Conservation (phyloP, 1,140 invertebrate genomes). For the Elymnias hypermnestra region DNA sequence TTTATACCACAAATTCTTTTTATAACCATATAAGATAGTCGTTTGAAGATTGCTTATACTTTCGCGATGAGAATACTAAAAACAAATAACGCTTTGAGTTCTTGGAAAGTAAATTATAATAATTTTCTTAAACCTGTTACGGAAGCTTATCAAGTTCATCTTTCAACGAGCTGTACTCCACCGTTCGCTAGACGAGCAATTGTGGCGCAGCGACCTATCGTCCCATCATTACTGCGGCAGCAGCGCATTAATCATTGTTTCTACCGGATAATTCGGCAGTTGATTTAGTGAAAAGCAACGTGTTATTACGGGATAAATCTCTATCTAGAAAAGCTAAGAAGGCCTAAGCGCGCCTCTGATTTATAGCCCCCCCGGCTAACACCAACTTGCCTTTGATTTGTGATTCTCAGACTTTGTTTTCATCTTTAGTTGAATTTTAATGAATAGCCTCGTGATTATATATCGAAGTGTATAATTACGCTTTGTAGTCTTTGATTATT, state of each 20-base stretch:
- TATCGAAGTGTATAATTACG: conserved; percentile 55
- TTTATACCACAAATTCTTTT: too few relatives aligned
- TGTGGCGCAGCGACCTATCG: conserved; percentile 28
- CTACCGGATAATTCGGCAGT: conserved; percentile 74
- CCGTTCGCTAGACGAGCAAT: conserved; percentile 19
- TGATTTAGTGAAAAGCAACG: conserved; percentile 73
- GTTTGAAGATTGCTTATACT: too few relatives aligned
- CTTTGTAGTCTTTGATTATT: conserved; percentile 53
- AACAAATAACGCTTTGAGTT: too few relatives aligned
- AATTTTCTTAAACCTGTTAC: background rate
- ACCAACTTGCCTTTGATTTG: conserved; percentile 64
- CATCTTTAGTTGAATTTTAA: conserved; percentile 73
- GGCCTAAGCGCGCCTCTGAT: conserved; percentile 67
- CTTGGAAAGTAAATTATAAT: background rate
- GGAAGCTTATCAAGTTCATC: conserved; percentile 19
- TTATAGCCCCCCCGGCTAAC: conserved; percentile 59
- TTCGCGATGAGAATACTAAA: too few relatives aligned
- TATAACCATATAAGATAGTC: too few relatives aligned
- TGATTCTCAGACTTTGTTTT: conserved; percentile 59
- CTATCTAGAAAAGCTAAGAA: conserved; percentile 75
- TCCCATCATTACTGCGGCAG: conserved; percentile 58
- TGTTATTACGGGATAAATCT: conserved; percentile 75
- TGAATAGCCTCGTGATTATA: conserved; percentile 68
- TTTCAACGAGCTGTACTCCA: conserved; percentile 9
- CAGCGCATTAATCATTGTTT: conserved; percentile 67